Evolutionary conservation across 2,888 invertebrate species (phyloP).

Genomic region (Drosophila meridionalis): DNA sequence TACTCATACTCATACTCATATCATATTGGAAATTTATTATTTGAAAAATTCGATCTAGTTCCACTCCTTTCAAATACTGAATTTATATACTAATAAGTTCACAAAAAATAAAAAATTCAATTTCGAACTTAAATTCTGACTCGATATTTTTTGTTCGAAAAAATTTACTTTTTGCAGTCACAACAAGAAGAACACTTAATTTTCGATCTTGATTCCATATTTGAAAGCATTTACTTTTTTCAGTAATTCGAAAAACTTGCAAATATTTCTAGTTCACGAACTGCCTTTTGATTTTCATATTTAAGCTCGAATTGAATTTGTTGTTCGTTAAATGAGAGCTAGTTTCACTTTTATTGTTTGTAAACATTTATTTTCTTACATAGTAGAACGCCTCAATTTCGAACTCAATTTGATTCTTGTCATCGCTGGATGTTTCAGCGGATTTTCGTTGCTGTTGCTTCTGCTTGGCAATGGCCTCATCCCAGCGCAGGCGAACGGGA

Average conservation of each 20-base stretch:
- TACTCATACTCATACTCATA: too few relatives aligned
- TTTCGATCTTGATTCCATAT: not conserved
- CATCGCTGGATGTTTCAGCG: slow-evolving; percentile 74
- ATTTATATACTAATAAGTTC: not conserved
- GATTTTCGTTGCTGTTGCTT: slow-evolving; percentile 68
- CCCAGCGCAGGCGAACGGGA: slow-evolving; percentile 70
- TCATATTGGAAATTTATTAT: not conserved
- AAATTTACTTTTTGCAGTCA: too few relatives aligned
- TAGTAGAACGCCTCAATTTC: slow-evolving; percentile 84
- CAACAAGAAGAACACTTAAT: not conserved
- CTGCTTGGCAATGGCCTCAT: slow-evolving; percentile 72
- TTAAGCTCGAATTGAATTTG: not conserved
- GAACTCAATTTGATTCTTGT: slow-evolving; percentile 82
- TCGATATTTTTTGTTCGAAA: not conserved
- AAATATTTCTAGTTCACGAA: not conserved
- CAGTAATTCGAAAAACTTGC: not conserved
- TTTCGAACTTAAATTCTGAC: not conserved
- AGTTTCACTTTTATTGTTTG: too few relatives aligned
- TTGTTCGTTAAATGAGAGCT: not conserved
- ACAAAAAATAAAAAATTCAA: not conserved
- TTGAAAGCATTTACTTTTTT: too few relatives aligned
- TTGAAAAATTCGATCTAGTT: not conserved
- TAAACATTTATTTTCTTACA: slow-evolving; percentile 72
- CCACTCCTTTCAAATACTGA: not conserved
- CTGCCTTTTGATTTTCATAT: not conserved